A percentile compares a stretch with the other conserved stretches of the same genome.
Evolutionary conservation across 2,888 invertebrate species (phyloP).

Genomic region (Caenorhabditis japonica): DNA sequence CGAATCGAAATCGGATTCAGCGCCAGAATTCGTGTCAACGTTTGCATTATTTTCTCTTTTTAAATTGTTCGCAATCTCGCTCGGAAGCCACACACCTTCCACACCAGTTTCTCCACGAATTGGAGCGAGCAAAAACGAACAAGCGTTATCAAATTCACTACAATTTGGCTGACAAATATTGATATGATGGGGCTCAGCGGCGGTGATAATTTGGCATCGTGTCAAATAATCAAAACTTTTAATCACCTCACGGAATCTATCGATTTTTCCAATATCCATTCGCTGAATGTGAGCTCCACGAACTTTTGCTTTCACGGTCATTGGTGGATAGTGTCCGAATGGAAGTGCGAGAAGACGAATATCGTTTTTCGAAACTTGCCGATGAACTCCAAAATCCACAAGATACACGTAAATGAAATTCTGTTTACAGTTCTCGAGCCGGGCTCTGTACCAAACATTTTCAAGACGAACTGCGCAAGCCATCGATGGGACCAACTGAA

Average conservation of each 20-base stretch:
- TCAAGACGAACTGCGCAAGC: conserved; percentile 25
- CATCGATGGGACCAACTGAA: conserved; percentile 19
- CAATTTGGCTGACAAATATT: conserved; percentile 31
- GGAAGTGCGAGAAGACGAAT: conserved; percentile 4
- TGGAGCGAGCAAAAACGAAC: conserved; percentile 16
- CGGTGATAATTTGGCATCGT: conserved; percentile 15
- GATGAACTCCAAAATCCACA: conserved; percentile 21
- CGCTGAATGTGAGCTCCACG: conserved; percentile 24
- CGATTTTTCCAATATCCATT: conserved; percentile 25
- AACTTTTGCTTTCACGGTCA: conserved; percentile 15
- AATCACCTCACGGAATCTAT: conserved; percentile 10
- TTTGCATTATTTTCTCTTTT: conserved; percentile 6
- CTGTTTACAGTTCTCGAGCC: conserved; percentile 13
- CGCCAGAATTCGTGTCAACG: conserved; percentile 20
- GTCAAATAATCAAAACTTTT: conserved; percentile 4
- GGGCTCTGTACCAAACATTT: conserved; percentile 26
- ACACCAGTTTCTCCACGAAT: conserved; percentile 8
- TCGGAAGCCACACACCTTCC: conserved; percentile 19
- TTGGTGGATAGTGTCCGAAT: conserved; percentile 40
- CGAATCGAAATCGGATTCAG: conserved; percentile 10
- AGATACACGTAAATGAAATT: conserved; percentile 17
- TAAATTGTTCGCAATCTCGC: conserved; percentile 3
- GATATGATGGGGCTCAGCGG: conserved; percentile 16
- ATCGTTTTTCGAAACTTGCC: conserved; percentile 2
- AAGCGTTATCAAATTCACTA: conserved; percentile 9